Percentiles rank a stretch among this genome's conserved stretches.
Conservation (phyloP, 2,888 invertebrate species). For the Enoplolaimus lenunculus region DNA sequence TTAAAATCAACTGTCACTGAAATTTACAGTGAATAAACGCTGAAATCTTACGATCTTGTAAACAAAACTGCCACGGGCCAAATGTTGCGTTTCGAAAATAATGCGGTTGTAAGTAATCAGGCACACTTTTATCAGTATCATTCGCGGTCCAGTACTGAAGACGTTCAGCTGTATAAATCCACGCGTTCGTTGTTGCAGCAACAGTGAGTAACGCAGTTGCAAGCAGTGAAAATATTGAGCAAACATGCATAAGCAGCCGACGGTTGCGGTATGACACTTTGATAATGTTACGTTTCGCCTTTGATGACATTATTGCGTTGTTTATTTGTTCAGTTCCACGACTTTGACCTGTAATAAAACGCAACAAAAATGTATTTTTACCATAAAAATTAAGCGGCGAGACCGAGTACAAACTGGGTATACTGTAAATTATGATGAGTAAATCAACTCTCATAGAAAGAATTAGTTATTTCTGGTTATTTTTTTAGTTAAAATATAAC, state of each 20-base stretch:
- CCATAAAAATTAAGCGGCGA: no score
- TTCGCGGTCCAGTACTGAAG: conserved; percentile 31
- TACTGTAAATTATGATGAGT: no score
- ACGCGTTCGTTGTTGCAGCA: conserved; percentile 32
- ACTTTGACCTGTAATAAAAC: no score
- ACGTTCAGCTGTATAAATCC: conserved; percentile 38
- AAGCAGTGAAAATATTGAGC: neutral
- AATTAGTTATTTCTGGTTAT: no score
- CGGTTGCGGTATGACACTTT: conserved; percentile 11
- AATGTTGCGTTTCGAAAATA: conserved; percentile 36
- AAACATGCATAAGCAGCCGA: neutral
- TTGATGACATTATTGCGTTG: no score
- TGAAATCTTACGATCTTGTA: conserved; percentile 33
- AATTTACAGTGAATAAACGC: no score
- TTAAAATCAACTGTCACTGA: no score
- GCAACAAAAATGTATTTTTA: no score
- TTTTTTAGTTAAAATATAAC: no score
- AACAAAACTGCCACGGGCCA: conserved; percentile 38
- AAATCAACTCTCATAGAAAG: no score
- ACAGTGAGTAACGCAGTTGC: neutral
- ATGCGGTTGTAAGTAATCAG: conserved; percentile 22
- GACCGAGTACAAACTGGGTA: no score
- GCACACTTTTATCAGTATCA: conserved; percentile 22
- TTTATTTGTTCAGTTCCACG: no score
- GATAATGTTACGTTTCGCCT: conserved; percentile 4